Conservation (phyloP, 2,797 vertebrate genomes). For the Tapirus indicus region DNA sequence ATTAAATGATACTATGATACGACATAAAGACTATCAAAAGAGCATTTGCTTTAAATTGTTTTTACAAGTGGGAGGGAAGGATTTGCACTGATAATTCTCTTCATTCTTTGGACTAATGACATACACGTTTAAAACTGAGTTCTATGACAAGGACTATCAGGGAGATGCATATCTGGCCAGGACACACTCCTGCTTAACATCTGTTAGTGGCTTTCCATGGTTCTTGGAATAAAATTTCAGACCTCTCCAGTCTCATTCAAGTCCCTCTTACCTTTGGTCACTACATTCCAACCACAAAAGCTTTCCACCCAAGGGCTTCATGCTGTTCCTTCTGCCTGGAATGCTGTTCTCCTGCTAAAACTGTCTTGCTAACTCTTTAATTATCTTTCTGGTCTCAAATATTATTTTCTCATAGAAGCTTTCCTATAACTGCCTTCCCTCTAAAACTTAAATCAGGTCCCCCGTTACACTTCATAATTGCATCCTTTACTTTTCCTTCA, state of each 20-base stretch:
- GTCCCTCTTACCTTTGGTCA: neutral
- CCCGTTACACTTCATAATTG: conserved; percentile 53
- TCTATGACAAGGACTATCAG: neutral
- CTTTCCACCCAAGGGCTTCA: fast-evolving
- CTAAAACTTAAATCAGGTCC: conserved; percentile 40
- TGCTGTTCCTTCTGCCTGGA: neutral
- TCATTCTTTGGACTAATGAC: neutral
- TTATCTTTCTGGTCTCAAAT: conserved; percentile 7
- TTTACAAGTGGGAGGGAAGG: neutral
- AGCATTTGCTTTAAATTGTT: neutral
- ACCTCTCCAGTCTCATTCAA: neutral
- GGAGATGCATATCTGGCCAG: neutral
- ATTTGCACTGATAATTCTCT: neutral
- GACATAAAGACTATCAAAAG: neutral
- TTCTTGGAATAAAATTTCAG: neutral
- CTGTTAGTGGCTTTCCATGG: neutral
- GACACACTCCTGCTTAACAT: neutral
- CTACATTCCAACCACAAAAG: no score
- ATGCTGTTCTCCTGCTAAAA: neutral
- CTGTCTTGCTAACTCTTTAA: neutral
- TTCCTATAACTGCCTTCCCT: conserved; percentile 49
- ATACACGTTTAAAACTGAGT: neutral
- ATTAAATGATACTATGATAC: neutral
- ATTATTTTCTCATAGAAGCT: conserved; percentile 54
- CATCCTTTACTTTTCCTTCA: conserved; percentile 66